Percentiles rank a stretch among this genome's conserved stretches.
These are phyloP conservation scores for Quadroppia sp. DNA, from an alignment of 2,888 invertebrate genomes.

Conservation along the genomic window DNA sequence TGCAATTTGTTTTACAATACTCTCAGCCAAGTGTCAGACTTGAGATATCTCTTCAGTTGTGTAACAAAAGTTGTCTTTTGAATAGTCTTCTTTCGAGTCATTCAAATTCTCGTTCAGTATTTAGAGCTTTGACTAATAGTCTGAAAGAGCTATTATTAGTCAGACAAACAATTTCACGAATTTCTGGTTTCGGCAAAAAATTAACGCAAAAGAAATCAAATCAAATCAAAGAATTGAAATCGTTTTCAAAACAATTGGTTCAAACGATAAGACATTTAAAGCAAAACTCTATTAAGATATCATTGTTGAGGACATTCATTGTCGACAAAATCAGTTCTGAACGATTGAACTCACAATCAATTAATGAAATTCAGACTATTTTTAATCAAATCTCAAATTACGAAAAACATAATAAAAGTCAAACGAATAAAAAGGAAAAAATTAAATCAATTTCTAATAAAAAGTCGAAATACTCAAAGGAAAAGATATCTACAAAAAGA, in stretches of 20 bases:
- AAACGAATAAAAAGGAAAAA: background rate
- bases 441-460: background rate
- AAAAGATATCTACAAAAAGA: background rate
- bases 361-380: background rate
- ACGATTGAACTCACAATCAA: background rate
- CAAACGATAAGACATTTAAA: constrained; percentile 6
- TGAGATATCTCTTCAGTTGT: constrained; percentile 44
- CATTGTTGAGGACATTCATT: constrained; percentile 19
- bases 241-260: constrained; percentile 2
- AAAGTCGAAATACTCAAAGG: constrained; percentile 25
- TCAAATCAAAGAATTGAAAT: background rate
- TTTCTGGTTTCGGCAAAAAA: background rate
- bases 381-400: background rate
- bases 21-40: constrained; percentile 45
- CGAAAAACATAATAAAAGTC: background rate
- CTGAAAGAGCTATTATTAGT: constrained; percentile 18
- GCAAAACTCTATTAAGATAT: background rate
- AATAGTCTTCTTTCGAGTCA: constrained; percentile 40
- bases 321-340: constrained; percentile 3
- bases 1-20: constrained; percentile 64
- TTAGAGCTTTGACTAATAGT: background rate
- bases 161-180: constrained; percentile 4
- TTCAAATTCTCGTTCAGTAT: background rate
- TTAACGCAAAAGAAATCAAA: background rate
- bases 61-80: constrained; percentile 44